Evolutionary conservation across 2,113 vertebrate species (phyloP), one percentile per base, ranked within the genome.

Genomic region (Zapus hudsonius): DNA sequence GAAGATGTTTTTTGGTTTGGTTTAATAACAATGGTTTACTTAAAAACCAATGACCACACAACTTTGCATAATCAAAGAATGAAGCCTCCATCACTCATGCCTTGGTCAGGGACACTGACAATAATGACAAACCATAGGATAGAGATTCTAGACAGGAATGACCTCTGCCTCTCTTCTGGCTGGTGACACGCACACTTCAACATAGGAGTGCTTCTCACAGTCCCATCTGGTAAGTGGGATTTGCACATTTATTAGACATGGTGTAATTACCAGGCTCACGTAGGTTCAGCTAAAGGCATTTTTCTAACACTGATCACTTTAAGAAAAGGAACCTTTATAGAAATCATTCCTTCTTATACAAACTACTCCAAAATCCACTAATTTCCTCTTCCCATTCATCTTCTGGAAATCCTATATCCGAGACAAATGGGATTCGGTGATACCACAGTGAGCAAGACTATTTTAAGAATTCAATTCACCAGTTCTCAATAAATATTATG

Each of bases 391-490:
- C 84, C 40, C 87, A 93, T 94, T 96, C 94, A 92, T 96, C 84
- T 96, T 95, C 74, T 84, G 66, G 64, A 96, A 95, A 94, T 92
- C 75, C 70, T 92, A 63, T 89, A 96, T 74, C 89, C 91, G 94
- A 96, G 91, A 96, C 74, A 96, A 97, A 96, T 92, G 91, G 91
- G 84, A 97, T 95, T 96, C 91, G 81, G n/a, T 59, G 82, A 93
- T 79, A 83, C 78, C 44, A 88, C 90, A 94, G 90, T 91, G 82
- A 93, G 42, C 13, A 79, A 85, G 74, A 91, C 87, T 94, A 94
- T 96, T 96, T 96, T 93, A 95, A 96, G 92, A 95, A 93, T 93
- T 94, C 63, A 88, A 94, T 92, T 96, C 92, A 94, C 96, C 87
- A 93, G 19, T 94, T 91, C 89, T 88, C 79, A 95, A 96, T 96